phyloP scores from a whole-genome alignment of 2,888 invertebrate genomes.

The Tridacna gigas region DNA sequence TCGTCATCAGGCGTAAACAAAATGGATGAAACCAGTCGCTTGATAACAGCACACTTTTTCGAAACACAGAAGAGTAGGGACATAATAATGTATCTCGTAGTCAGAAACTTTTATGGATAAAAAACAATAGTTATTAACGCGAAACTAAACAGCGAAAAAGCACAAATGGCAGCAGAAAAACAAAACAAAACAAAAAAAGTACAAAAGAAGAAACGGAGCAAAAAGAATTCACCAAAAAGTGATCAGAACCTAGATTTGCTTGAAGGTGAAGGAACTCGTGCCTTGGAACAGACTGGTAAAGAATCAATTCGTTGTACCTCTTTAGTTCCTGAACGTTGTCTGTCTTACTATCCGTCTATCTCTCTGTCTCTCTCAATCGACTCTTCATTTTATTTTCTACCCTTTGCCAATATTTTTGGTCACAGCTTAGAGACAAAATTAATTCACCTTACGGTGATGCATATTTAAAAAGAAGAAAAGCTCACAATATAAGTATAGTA shows the following conservation, averaged over 20 bases:
- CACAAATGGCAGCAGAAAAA: slow-evolving; percentile 61
- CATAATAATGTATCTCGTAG: background rate
- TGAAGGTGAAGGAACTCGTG: slow-evolving; percentile 70
- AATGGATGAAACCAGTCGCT: slow-evolving; percentile 43
- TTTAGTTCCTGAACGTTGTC: background rate
- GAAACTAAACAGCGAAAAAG: slow-evolving; percentile 61
- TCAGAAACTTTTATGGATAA: slow-evolving; percentile 63
- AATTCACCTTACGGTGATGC: no score
- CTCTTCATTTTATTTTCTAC: no score
- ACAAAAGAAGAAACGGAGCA: slow-evolving; percentile 74
- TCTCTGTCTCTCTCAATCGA: background rate
- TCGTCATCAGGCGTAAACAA: slow-evolving; percentile 58
- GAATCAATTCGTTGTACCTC: background rate
- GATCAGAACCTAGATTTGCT: slow-evolving; percentile 70
- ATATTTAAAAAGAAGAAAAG: no score
- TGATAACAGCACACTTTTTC: background rate
- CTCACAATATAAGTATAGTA: no score
- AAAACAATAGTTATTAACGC: slow-evolving; percentile 62
- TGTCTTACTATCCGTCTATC: background rate
- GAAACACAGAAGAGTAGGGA: background rate
- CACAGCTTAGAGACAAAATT: no score
- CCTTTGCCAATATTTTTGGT: no score
- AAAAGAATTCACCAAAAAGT: slow-evolving; percentile 62
- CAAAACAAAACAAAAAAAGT: slow-evolving; percentile 62
- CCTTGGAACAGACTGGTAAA: slow-evolving; percentile 61